Conservation (phyloP, 2,888 invertebrate genomes). For the Eupithecia abbreviata region DNA sequence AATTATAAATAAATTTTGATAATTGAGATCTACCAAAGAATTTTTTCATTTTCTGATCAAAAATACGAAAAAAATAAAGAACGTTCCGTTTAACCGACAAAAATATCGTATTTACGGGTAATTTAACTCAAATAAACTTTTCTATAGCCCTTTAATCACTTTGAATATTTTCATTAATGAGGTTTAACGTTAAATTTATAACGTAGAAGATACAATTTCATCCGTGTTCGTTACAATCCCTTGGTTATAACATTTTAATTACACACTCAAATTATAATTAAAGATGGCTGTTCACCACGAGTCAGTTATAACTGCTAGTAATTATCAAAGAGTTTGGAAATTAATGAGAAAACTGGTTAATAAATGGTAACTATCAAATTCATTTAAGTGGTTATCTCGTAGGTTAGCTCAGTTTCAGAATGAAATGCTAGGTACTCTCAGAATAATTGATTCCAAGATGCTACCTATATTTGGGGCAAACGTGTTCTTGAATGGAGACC, state of each 20-base stretch:
- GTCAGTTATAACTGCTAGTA: not conserved
- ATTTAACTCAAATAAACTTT: not conserved
- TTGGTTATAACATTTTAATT: conserved; percentile 32
- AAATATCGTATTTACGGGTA: not conserved
- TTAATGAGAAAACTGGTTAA: not conserved
- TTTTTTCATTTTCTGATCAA: not conserved
- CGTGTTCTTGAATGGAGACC: no score
- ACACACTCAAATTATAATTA: conserved; percentile 32
- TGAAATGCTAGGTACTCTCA: no score
- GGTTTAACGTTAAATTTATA: not conserved
- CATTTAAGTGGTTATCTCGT: not conserved
- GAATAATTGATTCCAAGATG: no score
- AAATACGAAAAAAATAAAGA: not conserved
- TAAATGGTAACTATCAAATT: not conserved
- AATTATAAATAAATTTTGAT: no score
- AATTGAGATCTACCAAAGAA: not conserved
- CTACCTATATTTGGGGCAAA: no score
- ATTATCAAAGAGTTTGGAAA: not conserved
- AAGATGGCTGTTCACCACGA: not conserved
- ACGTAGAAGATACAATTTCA: conserved; percentile 21
- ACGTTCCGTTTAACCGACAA: not conserved
- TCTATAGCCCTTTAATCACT: not conserved
- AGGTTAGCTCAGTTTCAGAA: not conserved
- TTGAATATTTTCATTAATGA: not conserved
- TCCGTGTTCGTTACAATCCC: conserved; percentile 13